Base-by-base conservation (phyloP, 1,140 invertebrate species). In the Mesaphorura yosii region DNA sequence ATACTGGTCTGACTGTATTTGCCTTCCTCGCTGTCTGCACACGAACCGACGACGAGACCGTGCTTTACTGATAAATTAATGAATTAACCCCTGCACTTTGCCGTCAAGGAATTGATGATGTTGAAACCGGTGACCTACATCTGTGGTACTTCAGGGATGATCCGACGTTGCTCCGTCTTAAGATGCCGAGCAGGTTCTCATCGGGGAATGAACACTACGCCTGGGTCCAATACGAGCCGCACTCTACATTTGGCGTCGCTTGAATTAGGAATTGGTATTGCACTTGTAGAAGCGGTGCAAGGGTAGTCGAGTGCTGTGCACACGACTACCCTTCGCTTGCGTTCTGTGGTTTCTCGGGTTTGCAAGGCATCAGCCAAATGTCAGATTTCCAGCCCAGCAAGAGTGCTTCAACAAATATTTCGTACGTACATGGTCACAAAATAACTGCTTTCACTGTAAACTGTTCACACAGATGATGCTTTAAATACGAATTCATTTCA, bases 211-310 rank as follows among this genome's bases (percentile, higher is more conserved):
- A 12, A 10, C 37, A 49, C 27, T 15, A 44, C 7, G 20, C 20
- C 6, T 49, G 27, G 27, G 20, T 49, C 3, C 28, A 39, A 7
- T 49, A 41, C 28, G 5, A 39, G 12, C 44, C 44, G 20, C 23
- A 46, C 28, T 6, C 6, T 25, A 10, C 31, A 10, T 26, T 4
- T 6, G 28, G 12, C 7, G 6, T 46, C 10, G 44, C 15, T 7
- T 20, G 4, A 15, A 39, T 49, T 19, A 44, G 3, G 10, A 22
- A 31, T 12, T 49, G 31, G 27, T 49, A 49, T 22, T 49, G 47
- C 20, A 49, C 31, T 49, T 49, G 47, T 39, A 41, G 26, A 19
- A 23, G 20, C 6, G 47, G 47, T 12, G 31, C 27, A 12, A 34
- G 47, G 23, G 23, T 31, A 37, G 22, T 49, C 14, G 47, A 31